These are phyloP conservation scores for Notechis scutatus DNA, from an alignment of 2,113 vertebrate species.

Conservation along the genomic window DNA sequence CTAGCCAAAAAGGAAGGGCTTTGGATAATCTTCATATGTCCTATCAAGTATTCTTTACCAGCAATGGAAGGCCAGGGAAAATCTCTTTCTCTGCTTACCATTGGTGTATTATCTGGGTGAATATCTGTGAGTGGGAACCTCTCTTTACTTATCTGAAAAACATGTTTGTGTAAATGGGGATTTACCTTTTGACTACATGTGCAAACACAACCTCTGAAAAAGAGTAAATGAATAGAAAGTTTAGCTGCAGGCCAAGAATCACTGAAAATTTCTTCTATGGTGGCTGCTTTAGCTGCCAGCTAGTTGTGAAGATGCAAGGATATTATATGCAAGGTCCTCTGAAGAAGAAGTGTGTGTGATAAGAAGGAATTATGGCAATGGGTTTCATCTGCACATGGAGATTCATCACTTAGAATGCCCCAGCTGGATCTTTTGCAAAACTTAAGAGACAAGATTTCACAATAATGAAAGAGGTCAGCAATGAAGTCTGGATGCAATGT, in stretches of 20 bases:
- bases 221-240: not conserved
- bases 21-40: not conserved
- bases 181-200: not conserved
- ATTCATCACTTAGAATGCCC: not conserved
- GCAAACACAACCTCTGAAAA: not conserved
- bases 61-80: not conserved
- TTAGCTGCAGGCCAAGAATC: not conserved
- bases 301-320: not conserved
- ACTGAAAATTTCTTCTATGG: not conserved
- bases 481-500: not conserved
- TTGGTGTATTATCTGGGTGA: not conserved
- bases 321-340: not conserved
- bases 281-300: not conserved
- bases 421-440: not conserved
- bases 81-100: not conserved
- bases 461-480: not conserved
- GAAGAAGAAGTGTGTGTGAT: not conserved
- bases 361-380: not conserved
- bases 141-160: not conserved
- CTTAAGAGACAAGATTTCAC: not conserved
- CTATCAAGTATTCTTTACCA: not conserved
- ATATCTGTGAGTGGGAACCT: not conserved
- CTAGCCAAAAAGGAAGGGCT: not conserved
- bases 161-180: not conserved
- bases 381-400: not conserved